Conservation (phyloP, 2,888 invertebrate genomes). For the Lepidocyrtoides sp. region DNA sequence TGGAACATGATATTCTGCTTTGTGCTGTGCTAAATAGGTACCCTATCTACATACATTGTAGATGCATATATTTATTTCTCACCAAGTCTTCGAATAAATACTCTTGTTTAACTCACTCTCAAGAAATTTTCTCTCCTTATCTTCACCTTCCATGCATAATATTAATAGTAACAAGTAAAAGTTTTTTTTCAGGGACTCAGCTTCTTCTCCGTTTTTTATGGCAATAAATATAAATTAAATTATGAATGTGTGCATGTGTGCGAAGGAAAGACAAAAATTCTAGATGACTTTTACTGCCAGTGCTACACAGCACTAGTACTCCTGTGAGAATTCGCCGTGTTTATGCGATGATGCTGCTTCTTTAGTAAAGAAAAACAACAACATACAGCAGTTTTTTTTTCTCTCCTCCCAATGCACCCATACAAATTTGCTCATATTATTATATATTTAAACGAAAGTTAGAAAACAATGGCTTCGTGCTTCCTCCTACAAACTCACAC, state of each 20-base stretch:
- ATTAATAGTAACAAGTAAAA: not conserved
- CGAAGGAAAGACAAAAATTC: not conserved
- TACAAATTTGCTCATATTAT: not conserved
- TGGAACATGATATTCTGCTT: no score
- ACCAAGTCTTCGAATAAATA: no score
- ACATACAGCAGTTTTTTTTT: no score
- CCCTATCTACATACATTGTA: no score
- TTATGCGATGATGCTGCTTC: no score
- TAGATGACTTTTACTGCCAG: constrained; percentile 7
- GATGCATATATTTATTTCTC: no score
- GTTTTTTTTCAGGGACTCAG: not conserved
- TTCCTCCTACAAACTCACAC: not conserved
- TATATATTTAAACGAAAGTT: not conserved
- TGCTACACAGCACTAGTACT: not conserved
- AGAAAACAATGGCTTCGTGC: not conserved
- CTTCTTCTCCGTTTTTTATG: not conserved
- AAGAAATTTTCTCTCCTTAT: constrained; percentile 27
- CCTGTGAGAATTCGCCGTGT: no score
- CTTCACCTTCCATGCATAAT: constrained; percentile 55
- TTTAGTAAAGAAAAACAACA: no score
- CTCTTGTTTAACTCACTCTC: no score
- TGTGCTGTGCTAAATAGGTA: no score
- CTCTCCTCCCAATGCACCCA: constrained; percentile 28
- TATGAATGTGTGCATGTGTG: constrained; percentile 42
- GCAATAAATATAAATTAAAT: constrained; percentile 65